Evolutionary conservation across 1,140 invertebrate genomes (phyloP).

Genomic region (Pollicipes pollicipes): DNA sequence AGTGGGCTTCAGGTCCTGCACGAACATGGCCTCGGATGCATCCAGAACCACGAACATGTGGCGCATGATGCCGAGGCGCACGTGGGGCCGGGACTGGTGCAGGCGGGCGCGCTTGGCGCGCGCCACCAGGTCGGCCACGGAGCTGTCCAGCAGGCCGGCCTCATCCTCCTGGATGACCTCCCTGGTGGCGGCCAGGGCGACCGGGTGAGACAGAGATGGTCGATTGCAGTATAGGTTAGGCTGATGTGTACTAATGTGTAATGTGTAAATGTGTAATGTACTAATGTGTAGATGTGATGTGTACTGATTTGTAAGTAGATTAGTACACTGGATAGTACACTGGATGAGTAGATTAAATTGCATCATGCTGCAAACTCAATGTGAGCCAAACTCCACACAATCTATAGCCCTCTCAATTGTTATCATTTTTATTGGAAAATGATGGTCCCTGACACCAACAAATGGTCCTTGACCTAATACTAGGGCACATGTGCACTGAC

Average conservation of each 20-base stretch:
- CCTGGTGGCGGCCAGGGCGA: constrained; percentile 37
- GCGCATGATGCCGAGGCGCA: constrained; percentile 87
- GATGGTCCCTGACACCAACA: too few relatives aligned
- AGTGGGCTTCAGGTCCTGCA: constrained; percentile 90
- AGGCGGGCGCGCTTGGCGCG: constrained; percentile 60
- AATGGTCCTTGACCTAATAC: too few relatives aligned
- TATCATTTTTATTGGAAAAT: too few relatives aligned
- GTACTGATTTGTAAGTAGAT: constrained; percentile 9
- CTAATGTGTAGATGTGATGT: constrained; percentile 10
- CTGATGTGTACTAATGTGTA: too few relatives aligned
- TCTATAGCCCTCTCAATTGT: too few relatives aligned
- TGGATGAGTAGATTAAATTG: too few relatives aligned
- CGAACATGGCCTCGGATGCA: constrained; percentile 79
- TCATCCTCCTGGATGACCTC: constrained; percentile 93
- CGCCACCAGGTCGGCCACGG: constrained; percentile 75
- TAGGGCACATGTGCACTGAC: too few relatives aligned
- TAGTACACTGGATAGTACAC: too few relatives aligned
- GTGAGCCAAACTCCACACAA: too few relatives aligned
- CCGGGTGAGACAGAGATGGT: constrained; percentile 10
- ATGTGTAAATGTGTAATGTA: constrained; percentile 10
- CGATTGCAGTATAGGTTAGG: background rate
- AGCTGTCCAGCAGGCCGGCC: constrained; percentile 68
- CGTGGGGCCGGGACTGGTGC: constrained; percentile 38
- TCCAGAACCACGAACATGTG: constrained; percentile 84
- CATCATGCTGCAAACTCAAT: too few relatives aligned